Base-by-base conservation (phyloP, 2,113 vertebrate genomes). In the Apodemus sylvaticus region DNA sequence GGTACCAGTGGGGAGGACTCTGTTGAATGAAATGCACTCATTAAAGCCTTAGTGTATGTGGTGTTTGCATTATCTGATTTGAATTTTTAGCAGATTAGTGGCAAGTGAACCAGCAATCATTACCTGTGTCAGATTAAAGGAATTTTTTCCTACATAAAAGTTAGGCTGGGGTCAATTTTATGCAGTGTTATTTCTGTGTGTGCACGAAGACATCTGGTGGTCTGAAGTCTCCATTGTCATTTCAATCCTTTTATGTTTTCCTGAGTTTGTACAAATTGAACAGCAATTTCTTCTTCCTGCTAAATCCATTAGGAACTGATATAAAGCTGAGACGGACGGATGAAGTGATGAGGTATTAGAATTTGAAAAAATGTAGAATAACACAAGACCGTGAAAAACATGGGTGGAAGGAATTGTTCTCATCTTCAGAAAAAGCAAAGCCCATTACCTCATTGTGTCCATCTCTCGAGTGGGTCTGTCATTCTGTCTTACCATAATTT, bases 91-190 rank as follows among this genome's bases (percentile, higher is more conserved):
- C 93, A 96, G 94, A 96, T 97, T 96, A 96, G 92, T 83, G 95
- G 87, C 90, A 96, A 97, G 93, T 92, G 82, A 94, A 94, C 96
- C 88, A 95, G 82, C 34, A 34, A 31, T 95, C 96, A 98, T 97
- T 94, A 96, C 88, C 45, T 16, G 0, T 68, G 55, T 73, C 93
- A 64, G 83, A 97, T 97, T 93, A 96, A 95, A 96, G 55, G 92
- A 91, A 8, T 96, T 95, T 97, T 98, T 97, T 96, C 86, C 95
- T 92, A 85, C 87, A 96, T 97, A 93, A 83, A 93, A 96, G 77
- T 66, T 94, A 93, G 70, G 17, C 92, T 82, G 68, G 90, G 94
- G 96, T 97, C 93, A 97, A 58, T 86, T 95, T 92, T 91, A 86
- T 51, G 92, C 95, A 83, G 68, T 20, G 4, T 91, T 97, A 94